Conservation (phyloP, 2,888 invertebrate genomes). For the Synergus laeviventris region DNA sequence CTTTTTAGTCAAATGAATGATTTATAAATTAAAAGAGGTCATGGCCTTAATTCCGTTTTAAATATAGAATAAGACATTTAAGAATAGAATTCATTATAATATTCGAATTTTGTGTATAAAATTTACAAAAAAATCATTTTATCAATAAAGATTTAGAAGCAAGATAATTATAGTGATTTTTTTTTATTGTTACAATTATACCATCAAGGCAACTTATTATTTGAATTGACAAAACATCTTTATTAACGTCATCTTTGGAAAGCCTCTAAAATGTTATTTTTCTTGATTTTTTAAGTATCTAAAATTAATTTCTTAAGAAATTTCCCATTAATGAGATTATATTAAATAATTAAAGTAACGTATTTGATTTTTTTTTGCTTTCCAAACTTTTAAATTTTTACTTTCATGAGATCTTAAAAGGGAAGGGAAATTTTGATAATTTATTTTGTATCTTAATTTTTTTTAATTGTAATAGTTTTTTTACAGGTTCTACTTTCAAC, state of each 20-base stretch:
- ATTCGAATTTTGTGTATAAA: constrained; percentile 31
- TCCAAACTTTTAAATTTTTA: not conserved
- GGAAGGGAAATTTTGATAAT: not conserved
- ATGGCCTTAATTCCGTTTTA: constrained; percentile 21
- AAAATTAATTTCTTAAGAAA: not conserved
- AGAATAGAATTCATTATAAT: constrained; percentile 17
- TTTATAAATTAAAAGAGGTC: constrained; percentile 3
- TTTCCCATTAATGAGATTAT: not conserved
- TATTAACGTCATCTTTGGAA: not conserved
- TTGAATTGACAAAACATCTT: not conserved
- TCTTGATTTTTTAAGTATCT: not conserved
- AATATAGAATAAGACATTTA: constrained; percentile 27
- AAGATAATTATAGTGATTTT: constrained; percentile 4
- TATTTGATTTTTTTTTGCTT: not conserved
- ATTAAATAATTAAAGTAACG: not conserved
- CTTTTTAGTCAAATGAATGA: not conserved
- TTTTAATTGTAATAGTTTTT: constrained; percentile 24
- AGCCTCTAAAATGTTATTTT: not conserved
- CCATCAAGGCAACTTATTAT: not conserved
- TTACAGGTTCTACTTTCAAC: constrained; percentile 24
- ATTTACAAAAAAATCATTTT: constrained; percentile 2
- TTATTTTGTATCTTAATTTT: not conserved
- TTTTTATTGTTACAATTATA: constrained; percentile 1
- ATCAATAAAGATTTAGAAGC: constrained; percentile 24
- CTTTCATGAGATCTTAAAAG: not conserved